phyloP scores from a whole-genome alignment of 2,797 vertebrate species.

The Gallinago solitaria region DNA sequence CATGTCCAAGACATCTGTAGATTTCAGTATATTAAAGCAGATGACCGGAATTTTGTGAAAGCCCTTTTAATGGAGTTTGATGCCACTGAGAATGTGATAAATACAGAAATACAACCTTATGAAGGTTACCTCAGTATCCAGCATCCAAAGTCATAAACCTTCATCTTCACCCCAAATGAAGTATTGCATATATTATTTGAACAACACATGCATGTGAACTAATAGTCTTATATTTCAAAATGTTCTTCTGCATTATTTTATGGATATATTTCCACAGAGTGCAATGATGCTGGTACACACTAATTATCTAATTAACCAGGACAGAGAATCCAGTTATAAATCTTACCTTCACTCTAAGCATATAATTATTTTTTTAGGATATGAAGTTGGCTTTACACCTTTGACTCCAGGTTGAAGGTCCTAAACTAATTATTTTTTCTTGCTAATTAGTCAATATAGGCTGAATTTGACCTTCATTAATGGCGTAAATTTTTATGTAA shows the following conservation, averaged over 20 bases:
- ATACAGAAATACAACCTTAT: background rate
- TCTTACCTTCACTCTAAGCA: slow-evolving; percentile 14
- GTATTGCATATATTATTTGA: background rate
- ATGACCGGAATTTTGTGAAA: background rate
- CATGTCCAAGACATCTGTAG: background rate
- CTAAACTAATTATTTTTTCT: slow-evolving; percentile 67
- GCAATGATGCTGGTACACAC: background rate
- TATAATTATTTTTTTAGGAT: slow-evolving; percentile 64
- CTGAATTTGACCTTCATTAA: slow-evolving; percentile 65
- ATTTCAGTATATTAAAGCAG: background rate
- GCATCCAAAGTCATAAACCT: background rate
- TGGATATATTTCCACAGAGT: slow-evolving; percentile 8
- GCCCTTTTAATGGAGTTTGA: background rate
- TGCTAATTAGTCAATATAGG: slow-evolving; percentile 64
- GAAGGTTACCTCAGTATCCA: background rate
- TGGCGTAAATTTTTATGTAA: background rate
- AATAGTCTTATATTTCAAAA: slow-evolving; percentile 27
- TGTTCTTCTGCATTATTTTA: background rate
- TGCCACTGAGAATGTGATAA: background rate
- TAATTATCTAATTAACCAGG: slow-evolving; percentile 76
- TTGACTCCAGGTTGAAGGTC: slow-evolving; percentile 55
- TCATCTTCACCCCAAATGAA: background rate
- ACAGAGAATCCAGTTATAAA: slow-evolving; percentile 69
- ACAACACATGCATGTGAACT: background rate
- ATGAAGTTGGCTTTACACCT: slow-evolving; percentile 63